Evolutionary conservation across 2,797 vertebrate species (phyloP).

Genomic region (Acanthornis magna): DNA sequence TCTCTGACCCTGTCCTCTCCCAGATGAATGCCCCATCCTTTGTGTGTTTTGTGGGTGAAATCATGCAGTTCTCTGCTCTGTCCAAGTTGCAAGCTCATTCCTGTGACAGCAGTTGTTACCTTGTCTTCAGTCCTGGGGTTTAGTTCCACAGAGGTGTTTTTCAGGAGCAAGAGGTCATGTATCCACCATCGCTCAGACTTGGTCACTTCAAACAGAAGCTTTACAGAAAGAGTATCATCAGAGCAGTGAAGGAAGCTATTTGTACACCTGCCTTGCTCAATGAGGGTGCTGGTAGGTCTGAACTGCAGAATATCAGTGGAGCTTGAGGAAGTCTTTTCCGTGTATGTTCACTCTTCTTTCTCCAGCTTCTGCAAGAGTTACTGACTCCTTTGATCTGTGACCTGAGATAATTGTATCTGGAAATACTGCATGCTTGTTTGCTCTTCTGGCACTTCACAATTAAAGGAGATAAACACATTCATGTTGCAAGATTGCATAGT

Average conservation of each 20-base stretch:
- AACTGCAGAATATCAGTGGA: background rate
- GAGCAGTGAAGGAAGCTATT: background rate
- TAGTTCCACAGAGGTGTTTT: background rate
- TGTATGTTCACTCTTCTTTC: background rate
- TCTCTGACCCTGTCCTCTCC: background rate
- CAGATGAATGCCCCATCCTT: background rate
- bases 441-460: background rate
- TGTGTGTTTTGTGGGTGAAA: background rate
- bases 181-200: background rate
- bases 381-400: constrained; percentile 17
- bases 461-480: background rate
- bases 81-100: background rate
- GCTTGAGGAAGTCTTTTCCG: background rate
- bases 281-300: background rate
- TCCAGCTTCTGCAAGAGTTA: background rate
- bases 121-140: background rate
- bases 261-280: background rate
- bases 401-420: background rate
- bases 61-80: background rate
- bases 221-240: background rate
- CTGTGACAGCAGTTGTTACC: background rate
- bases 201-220: background rate
- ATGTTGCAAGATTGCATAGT: background rate
- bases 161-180: background rate
- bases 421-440: background rate